Conservation (phyloP, 2,888 invertebrate genomes). For the Morpho deidamia region DNA sequence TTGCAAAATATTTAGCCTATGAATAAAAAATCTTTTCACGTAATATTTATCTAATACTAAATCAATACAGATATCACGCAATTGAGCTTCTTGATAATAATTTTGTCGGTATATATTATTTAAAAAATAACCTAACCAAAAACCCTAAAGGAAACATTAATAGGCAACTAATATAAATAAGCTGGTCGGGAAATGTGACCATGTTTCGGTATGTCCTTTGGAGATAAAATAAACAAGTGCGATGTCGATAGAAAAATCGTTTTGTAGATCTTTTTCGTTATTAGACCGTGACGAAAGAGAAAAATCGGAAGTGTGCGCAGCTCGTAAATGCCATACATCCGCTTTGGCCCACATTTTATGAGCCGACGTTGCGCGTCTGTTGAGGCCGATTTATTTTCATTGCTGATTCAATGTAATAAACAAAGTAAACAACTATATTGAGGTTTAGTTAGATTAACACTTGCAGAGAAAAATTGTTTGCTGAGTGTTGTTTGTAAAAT, state of each 20-base stretch:
- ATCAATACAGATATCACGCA: no score
- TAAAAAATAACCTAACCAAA: neutral
- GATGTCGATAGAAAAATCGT: slow-evolving; percentile 20
- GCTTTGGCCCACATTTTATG: slow-evolving; percentile 21
- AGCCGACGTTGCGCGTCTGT: slow-evolving; percentile 19
- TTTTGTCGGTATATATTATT: neutral
- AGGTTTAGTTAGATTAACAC: neutral
- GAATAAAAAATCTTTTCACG: no score
- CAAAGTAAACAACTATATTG: slow-evolving; percentile 2
- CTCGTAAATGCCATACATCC: slow-evolving; percentile 22
- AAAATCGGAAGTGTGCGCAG: slow-evolving; percentile 32
- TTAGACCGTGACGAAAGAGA: slow-evolving; percentile 39
- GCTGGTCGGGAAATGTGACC: slow-evolving; percentile 32
- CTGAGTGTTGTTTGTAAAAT: no score
- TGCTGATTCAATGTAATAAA: slow-evolving; percentile 11
- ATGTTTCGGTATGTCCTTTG: slow-evolving; percentile 30
- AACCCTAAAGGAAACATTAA: slow-evolving; percentile 27
- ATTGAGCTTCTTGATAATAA: neutral
- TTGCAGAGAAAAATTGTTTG: no score
- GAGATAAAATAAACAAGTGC: slow-evolving; percentile 18
- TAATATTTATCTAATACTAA: no score
- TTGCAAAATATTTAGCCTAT: no score
- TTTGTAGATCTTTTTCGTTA: slow-evolving; percentile 32
- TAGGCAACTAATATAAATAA: slow-evolving; percentile 22
- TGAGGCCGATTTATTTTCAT: slow-evolving; percentile 23